These are phyloP conservation scores for Octonoba sinensis DNA, from an alignment of 2,888 invertebrate genomes.

Conservation along the genomic window DNA sequence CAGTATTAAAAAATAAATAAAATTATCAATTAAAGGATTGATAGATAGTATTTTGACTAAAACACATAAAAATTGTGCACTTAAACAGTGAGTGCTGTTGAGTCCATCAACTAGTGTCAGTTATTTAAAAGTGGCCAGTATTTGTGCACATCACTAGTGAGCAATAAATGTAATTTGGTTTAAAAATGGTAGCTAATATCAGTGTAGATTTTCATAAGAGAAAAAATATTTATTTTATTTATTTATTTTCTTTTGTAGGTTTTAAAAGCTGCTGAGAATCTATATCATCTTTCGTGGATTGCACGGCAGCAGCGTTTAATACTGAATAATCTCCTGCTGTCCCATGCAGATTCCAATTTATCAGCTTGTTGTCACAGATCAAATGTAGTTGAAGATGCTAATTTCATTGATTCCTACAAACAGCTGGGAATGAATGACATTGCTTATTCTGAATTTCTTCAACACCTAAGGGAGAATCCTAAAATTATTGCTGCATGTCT, in stretches of 20 bases:
- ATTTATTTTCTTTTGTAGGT: constrained; percentile 40
- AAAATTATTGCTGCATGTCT: constrained; percentile 80
- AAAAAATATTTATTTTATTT: neutral
- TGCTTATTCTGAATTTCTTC: constrained; percentile 80
- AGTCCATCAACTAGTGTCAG: too few relatives aligned
- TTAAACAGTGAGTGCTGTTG: too few relatives aligned
- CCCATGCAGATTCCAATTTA: constrained; percentile 82
- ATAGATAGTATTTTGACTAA: too few relatives aligned
- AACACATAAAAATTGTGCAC: too few relatives aligned
- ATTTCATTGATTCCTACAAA: constrained; percentile 86
- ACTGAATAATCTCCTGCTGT: constrained; percentile 81
- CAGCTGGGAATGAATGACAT: constrained; percentile 84
- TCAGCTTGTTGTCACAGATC: constrained; percentile 82
- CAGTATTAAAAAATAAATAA: too few relatives aligned
- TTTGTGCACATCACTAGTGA: too few relatives aligned
- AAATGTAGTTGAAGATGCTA: constrained; percentile 76
- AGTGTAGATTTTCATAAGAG: too few relatives aligned
- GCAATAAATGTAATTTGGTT: too few relatives aligned
- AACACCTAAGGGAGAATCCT: constrained; percentile 79
- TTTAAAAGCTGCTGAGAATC: constrained; percentile 74
- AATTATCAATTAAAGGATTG: too few relatives aligned
- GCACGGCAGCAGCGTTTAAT: constrained; percentile 88
- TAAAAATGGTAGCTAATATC: too few relatives aligned
- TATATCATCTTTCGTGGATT: constrained; percentile 86
- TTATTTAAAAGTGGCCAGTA: too few relatives aligned